phyloP scores from a whole-genome alignment of 2,797 vertebrate genomes.

The Girardinus metallicus region DNA sequence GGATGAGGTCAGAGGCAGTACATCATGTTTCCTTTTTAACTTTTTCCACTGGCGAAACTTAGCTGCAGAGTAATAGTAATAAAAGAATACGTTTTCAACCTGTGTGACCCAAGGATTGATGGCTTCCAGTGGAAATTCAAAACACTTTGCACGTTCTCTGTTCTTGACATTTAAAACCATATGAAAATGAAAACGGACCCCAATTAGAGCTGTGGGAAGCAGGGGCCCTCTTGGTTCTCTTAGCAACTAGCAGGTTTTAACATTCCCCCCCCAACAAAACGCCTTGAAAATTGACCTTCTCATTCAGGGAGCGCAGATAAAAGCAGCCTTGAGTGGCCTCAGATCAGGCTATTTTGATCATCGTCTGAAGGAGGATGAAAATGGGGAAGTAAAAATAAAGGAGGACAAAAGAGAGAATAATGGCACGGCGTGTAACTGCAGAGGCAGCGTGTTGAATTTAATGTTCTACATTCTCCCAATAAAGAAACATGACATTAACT shows the following conservation, averaged over 20 bases:
- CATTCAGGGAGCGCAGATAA: constrained; percentile 42
- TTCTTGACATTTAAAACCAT: constrained; percentile 76
- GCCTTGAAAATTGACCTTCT: constrained; percentile 71
- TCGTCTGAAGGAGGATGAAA: constrained; percentile 43
- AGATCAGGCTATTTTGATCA: constrained; percentile 62
- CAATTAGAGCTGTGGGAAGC: constrained; percentile 64
- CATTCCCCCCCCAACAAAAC: constrained; percentile 38
- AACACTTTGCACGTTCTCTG: constrained; percentile 59
- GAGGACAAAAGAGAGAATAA: constrained; percentile 14
- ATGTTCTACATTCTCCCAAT: constrained; percentile 36
- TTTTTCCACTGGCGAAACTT: constrained; percentile 16
- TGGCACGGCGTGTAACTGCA: constrained; percentile 27
- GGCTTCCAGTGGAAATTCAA: constrained; percentile 53
- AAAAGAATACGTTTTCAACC: constrained; percentile 54
- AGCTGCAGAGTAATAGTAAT: constrained; percentile 25
- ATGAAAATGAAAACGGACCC: constrained; percentile 71
- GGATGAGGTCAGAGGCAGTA: constrained; percentile 61
- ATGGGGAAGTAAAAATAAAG: constrained; percentile 55
- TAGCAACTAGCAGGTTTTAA: constrained; percentile 57
- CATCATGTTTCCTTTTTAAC: constrained; percentile 24
- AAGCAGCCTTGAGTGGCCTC: constrained; percentile 61
- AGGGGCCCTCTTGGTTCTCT: constrained; percentile 45
- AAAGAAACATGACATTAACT: constrained; percentile 69
- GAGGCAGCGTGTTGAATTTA: constrained; percentile 43
- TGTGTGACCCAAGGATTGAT: constrained; percentile 43